Evolutionary conservation across 2,888 invertebrate species (phyloP).

Genomic region (Netelia fuscicornis): DNA sequence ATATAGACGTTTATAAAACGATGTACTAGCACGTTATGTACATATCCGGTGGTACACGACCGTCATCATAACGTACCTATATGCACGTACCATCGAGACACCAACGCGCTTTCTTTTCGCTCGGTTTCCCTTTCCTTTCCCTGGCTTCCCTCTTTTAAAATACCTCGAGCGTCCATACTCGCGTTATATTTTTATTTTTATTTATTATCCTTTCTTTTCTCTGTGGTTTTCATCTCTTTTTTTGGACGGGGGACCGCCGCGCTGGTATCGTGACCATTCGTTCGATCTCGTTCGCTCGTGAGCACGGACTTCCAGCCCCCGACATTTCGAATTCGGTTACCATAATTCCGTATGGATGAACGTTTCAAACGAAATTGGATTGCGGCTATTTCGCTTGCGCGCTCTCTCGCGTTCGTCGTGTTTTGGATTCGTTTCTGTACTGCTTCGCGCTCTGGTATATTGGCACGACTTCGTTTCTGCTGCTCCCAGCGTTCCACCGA

Average conservation of each 20-base stretch:
- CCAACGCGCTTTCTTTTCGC: no score
- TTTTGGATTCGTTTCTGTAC: constrained; percentile 39
- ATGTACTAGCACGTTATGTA: no score
- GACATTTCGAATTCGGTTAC: constrained; percentile 68
- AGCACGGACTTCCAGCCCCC: constrained; percentile 57
- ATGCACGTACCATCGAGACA: no score
- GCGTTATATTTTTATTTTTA: constrained; percentile 19
- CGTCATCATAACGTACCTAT: no score
- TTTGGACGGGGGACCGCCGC: not conserved
- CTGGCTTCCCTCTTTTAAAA: no score
- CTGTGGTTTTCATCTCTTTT: not conserved
- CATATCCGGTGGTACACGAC: no score
- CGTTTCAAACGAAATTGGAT: constrained; percentile 69
- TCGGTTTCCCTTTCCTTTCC: no score
- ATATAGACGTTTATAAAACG: no score
- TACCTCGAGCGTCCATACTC: no score
- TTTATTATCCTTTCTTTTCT: not conserved
- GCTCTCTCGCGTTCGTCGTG: constrained; percentile 23
- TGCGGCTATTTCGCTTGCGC: constrained; percentile 67
- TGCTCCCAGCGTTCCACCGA: constrained; percentile 9
- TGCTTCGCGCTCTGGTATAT: constrained; percentile 32
- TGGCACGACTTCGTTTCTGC: constrained; percentile 31
- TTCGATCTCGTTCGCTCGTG: constrained; percentile 50
- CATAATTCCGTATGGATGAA: constrained; percentile 70
- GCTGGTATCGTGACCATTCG: constrained; percentile 39